Evolutionary conservation across 2,797 vertebrate species (phyloP).

Genomic region (Enteromius argenteus): DNA sequence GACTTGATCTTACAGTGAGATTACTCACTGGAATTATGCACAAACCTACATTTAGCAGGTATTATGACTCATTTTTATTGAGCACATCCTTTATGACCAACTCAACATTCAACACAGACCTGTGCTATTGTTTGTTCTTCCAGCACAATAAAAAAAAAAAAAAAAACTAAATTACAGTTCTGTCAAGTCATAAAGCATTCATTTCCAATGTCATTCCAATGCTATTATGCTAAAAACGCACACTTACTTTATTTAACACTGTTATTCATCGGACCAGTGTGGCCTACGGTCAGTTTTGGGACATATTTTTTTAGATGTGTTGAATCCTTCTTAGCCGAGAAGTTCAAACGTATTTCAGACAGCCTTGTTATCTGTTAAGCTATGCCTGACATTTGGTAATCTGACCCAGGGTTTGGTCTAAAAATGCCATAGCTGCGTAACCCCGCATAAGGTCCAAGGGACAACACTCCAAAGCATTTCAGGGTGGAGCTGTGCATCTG

Average conservation of each 20-base stretch:
- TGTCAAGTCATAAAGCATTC: neutral
- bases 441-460: slow-evolving; percentile 4
- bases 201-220: neutral
- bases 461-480: slow-evolving; percentile 20
- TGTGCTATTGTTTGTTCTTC: neutral
- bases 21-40: neutral
- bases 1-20: neutral
- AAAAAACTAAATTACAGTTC: neutral
- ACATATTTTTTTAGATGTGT: neutral
- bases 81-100: neutral
- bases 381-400: slow-evolving; percentile 32
- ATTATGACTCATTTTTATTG: neutral
- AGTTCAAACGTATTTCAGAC: neutral
- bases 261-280: too few relatives aligned
- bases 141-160: neutral
- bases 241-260: neutral
- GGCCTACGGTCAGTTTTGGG: neutral
- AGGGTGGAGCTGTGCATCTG: slow-evolving; percentile 19
- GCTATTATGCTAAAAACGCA: neutral
- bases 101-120: neutral
- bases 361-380: slow-evolving; percentile 23
- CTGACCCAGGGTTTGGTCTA: slow-evolving; percentile 6
- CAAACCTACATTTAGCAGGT: neutral
- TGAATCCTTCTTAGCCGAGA: neutral
- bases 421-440: slow-evolving; percentile 23